These are phyloP conservation scores for Laspeyria flexula DNA, from an alignment of 2,888 invertebrate genomes.

Conservation along the genomic window DNA sequence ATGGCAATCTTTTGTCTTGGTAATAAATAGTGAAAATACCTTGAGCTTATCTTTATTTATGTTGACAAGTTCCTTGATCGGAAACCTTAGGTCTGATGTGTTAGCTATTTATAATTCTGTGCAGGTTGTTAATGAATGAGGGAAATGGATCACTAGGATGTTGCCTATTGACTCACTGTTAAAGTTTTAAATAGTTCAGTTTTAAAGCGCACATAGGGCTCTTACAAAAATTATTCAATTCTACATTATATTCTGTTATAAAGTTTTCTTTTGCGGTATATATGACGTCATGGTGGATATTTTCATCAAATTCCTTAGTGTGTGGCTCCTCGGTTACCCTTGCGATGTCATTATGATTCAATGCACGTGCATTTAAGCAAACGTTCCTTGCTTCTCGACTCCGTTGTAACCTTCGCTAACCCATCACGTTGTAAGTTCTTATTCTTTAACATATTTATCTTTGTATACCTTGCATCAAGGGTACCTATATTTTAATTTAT, in stretches of 20 bases:
- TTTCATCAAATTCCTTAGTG: conserved; percentile 6
- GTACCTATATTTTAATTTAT: background rate
- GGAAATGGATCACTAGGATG: conserved; percentile 12
- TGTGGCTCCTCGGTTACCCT: conserved; percentile 12
- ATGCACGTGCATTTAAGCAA: conserved; percentile 27
- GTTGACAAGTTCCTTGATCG: conserved; percentile 2
- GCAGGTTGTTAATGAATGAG: conserved; percentile 11
- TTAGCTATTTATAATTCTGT: conserved; percentile 19
- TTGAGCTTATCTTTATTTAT: background rate
- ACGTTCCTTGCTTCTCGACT: conserved; percentile 7
- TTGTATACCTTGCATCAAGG: background rate
- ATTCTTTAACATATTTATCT: background rate
- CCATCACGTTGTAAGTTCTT: background rate
- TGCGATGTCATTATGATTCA: conserved; percentile 32
- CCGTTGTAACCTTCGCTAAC: conserved; percentile 11
- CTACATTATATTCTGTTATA: no score
- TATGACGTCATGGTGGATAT: conserved; percentile 1
- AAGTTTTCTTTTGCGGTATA: no score
- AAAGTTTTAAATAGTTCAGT: conserved; percentile 7
- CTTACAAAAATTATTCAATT: no score
- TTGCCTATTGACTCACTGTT: conserved; percentile 1
- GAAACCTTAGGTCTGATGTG: conserved; percentile 6
- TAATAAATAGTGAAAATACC: background rate
- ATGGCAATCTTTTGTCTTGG: background rate
- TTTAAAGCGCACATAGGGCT: background rate